These are phyloP conservation scores for Oligia strigilis DNA, from an alignment of 2,888 invertebrate genomes.

Conservation along the genomic window DNA sequence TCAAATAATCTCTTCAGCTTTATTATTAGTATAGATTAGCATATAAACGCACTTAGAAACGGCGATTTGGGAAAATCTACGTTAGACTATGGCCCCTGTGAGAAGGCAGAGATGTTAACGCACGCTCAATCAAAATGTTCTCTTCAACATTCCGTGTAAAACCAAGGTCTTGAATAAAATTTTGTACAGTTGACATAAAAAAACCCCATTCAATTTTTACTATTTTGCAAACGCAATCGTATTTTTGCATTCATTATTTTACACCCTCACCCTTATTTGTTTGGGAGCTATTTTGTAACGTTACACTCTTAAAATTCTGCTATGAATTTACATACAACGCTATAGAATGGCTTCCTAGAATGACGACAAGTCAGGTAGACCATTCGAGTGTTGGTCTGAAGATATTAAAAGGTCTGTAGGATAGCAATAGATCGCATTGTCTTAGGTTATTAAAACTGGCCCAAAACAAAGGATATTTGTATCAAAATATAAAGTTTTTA, in stretches of 20 bases:
- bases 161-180: conserved; percentile 50
- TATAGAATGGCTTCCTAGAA: neutral
- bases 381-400: neutral
- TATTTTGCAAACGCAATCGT: conserved; percentile 46
- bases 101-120: neutral
- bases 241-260: conserved; percentile 56
- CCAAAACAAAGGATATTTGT: neutral
- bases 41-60: neutral
- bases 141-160: conserved; percentile 24
- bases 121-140: conserved; percentile 30
- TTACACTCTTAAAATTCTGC: conserved; percentile 49
- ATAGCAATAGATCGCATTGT: conserved; percentile 10
- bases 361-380: neutral
- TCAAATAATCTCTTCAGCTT: neutral
- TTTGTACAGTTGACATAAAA: conserved; percentile 44
- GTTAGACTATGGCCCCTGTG: neutral
- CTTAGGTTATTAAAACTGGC: neutral
- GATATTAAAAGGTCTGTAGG: neutral
- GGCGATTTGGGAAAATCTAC: neutral
- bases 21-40: neutral
- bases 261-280: conserved; percentile 60
- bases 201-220: conserved; percentile 43
- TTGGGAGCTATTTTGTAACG: conserved; percentile 55
- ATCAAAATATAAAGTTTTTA: neutral
- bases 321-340: conserved; percentile 38